Conservation (phyloP, 2,113 vertebrate species). For the Myrmecophaga tridactyla region DNA sequence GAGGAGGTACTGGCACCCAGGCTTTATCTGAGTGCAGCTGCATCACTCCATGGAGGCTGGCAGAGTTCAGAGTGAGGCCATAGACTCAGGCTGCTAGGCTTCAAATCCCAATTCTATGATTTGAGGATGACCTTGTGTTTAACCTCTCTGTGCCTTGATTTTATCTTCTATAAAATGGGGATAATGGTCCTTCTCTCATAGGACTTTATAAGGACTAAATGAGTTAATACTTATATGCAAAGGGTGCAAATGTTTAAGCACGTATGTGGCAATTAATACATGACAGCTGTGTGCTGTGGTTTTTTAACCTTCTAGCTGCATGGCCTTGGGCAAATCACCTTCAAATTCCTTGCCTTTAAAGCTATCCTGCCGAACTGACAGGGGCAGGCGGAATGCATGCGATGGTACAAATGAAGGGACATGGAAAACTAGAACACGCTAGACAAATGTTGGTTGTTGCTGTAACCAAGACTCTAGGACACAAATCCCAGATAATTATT, state of each 20-base stretch:
- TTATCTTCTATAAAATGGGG: neutral
- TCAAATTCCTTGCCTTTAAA: constrained; percentile 16
- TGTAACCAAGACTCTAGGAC: constrained; percentile 50
- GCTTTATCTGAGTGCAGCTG: neutral
- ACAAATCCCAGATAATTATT: constrained; percentile 64
- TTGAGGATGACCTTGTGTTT: neutral
- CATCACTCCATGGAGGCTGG: neutral
- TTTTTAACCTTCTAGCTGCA: neutral
- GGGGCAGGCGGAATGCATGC: neutral
- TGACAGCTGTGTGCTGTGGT: neutral
- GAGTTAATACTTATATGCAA: neutral
- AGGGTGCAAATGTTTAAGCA: neutral
- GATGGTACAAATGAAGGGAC: neutral
- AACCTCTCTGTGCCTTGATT: constrained; percentile 1
- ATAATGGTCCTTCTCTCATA: neutral
- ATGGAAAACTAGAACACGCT: neutral
- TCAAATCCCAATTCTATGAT: neutral
- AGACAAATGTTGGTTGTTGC: constrained; percentile 54
- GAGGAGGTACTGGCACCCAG: neutral
- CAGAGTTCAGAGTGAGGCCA: neutral
- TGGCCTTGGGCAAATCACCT: constrained; percentile 29
- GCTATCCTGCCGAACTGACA: neutral
- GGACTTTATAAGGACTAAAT: neutral
- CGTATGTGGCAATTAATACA: neutral
- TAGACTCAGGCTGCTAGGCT: neutral